A percentile compares a stretch with the other conserved stretches of the same genome.
Evolutionary conservation across 2,888 invertebrate species (phyloP).

Genomic region (Rhamphomyia laevipes): DNA sequence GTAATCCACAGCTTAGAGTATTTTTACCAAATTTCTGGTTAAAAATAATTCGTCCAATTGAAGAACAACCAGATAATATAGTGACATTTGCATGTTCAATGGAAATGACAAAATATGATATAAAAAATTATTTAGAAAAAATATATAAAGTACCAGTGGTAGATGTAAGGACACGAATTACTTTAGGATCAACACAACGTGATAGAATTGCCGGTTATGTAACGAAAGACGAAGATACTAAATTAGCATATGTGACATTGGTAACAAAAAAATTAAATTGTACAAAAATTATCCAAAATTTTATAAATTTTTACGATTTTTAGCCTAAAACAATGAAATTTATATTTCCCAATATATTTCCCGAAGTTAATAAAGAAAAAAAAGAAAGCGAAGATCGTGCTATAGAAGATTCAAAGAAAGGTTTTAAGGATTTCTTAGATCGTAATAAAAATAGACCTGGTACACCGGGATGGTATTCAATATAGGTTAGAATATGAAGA

Average conservation of each 20-base stretch:
- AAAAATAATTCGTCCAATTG: slow-evolving; percentile 66
- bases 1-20: slow-evolving; percentile 86
- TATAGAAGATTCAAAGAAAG: slow-evolving; percentile 49
- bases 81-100: slow-evolving; percentile 84
- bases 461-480: slow-evolving; percentile 67
- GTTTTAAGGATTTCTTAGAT: slow-evolving; percentile 46
- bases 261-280: slow-evolving; percentile 41
- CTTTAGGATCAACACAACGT: slow-evolving; percentile 52
- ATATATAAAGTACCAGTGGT: slow-evolving; percentile 80
- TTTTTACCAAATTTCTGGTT: slow-evolving; percentile 97
- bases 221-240: slow-evolving; percentile 71
- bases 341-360: slow-evolving; percentile 64
- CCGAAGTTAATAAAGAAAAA: slow-evolving; percentile 34
- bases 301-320: slow-evolving; percentile 27
- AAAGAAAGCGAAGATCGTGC: slow-evolving; percentile 50
- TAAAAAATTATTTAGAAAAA: slow-evolving; percentile 89
- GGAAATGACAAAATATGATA: slow-evolving; percentile 85
- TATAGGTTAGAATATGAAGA: slow-evolving; percentile 36
- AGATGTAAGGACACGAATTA: slow-evolving; percentile 64
- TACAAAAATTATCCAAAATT: slow-evolving; percentile 1
- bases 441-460: slow-evolving; percentile 57
- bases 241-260: slow-evolving; percentile 66
- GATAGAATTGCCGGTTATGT: slow-evolving; percentile 52
- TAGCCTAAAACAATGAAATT: slow-evolving; percentile 63
- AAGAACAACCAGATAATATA: slow-evolving; percentile 61